These are phyloP conservation scores for Colossoma macropomum DNA, from an alignment of 2,113 vertebrate genomes.

Conservation along the genomic window DNA sequence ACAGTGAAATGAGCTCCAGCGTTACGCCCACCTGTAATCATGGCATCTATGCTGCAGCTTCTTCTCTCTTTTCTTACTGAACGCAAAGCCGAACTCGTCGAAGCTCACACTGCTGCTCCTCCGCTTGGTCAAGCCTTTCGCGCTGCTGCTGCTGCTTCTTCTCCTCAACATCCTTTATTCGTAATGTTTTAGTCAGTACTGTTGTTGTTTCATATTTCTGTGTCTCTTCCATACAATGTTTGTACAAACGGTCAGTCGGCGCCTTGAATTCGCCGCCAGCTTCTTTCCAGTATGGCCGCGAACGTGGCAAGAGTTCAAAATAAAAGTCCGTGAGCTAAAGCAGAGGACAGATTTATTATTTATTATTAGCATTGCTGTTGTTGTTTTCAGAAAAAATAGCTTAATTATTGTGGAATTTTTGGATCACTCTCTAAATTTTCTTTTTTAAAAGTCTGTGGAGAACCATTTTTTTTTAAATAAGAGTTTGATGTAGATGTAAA, in stretches of 20 bases:
- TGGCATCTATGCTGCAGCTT: constrained; percentile 70
- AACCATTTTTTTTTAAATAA: no score
- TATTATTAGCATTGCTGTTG: no score
- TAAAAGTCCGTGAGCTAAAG: constrained; percentile 15
- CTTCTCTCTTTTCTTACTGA: constrained; percentile 64
- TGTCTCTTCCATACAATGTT: background rate
- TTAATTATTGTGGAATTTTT: no score
- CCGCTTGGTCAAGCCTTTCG: constrained; percentile 54
- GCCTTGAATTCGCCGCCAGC: constrained; percentile 21
- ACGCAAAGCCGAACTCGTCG: constrained; percentile 68
- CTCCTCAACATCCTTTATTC: constrained; percentile 51
- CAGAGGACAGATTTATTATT: no score
- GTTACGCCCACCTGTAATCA: constrained; percentile 70
- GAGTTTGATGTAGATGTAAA: no score
- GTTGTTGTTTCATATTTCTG: background rate
- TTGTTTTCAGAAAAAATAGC: no score
- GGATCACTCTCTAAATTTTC: no score
- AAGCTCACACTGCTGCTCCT: constrained; percentile 47
- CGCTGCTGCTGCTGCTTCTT: constrained; percentile 51
- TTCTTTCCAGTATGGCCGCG: no score
- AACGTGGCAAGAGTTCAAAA: constrained; percentile 28
- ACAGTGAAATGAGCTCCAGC: background rate
- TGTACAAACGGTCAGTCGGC: background rate
- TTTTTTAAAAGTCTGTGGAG: no score
- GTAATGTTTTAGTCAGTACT: background rate